These are phyloP conservation scores for Leptinotarsa defecta DNA, from an alignment of 1,140 invertebrate genomes.

Conservation along the genomic window DNA sequence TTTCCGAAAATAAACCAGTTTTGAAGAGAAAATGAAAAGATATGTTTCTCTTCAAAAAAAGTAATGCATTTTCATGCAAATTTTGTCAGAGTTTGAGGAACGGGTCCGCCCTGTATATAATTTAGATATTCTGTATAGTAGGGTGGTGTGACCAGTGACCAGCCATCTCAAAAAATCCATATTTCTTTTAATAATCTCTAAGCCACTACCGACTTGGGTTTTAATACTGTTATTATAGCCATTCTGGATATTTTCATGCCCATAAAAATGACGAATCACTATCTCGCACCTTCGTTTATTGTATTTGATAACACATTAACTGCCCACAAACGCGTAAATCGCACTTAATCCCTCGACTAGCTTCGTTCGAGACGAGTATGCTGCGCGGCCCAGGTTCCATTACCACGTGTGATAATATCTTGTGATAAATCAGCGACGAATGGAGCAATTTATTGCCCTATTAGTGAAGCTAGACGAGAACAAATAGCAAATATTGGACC, in stretches of 20 bases:
- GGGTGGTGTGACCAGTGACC: no score
- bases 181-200: no score
- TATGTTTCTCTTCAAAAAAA: no score
- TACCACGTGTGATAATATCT: slow-evolving; percentile 35
- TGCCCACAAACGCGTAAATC: slow-evolving; percentile 14
- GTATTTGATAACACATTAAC: slow-evolving; percentile 17
- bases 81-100: no score
- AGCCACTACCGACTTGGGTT: no score
- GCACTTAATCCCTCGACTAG: not conserved
- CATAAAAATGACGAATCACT: not conserved
- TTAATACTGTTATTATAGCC: no score
- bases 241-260: not conserved
- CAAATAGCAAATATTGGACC: slow-evolving; percentile 48
- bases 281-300: slow-evolving; percentile 1
- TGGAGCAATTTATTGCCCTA: slow-evolving; percentile 45
- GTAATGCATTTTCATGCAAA: no score
- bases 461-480: slow-evolving; percentile 44
- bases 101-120: no score
- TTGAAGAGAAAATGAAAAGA: no score
- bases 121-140: no score
- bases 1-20: no score
- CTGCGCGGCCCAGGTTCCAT: not conserved
- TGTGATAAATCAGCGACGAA: slow-evolving; percentile 47
- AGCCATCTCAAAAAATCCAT: no score
- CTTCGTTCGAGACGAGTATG: not conserved